Conservation (phyloP, 2,113 vertebrate genomes). For the Dromiciops gliroides region DNA sequence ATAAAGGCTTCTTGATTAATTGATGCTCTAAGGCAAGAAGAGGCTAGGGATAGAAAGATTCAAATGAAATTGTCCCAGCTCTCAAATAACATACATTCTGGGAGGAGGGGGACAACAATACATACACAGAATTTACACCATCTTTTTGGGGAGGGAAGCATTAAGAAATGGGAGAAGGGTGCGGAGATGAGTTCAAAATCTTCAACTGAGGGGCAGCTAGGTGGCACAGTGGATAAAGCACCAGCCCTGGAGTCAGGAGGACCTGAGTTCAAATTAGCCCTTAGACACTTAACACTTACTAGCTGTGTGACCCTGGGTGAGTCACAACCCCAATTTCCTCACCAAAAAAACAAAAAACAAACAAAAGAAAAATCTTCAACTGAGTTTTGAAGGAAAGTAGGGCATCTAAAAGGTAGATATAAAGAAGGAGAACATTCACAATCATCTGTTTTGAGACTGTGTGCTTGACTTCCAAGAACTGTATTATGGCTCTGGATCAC, state of each 20-base stretch:
- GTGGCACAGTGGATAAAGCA: too few relatives aligned
- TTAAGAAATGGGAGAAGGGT: not conserved
- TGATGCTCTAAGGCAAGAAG: not conserved
- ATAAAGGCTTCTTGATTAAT: not conserved
- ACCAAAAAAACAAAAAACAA: too few relatives aligned
- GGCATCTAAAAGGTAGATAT: not conserved
- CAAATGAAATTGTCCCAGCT: not conserved
- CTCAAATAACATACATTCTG: not conserved
- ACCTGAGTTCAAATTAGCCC: too few relatives aligned
- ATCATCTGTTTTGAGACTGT: not conserved
- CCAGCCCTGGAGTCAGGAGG: too few relatives aligned
- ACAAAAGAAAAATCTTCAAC: not conserved
- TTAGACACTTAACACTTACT: too few relatives aligned
- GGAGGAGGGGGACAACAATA: not conserved
- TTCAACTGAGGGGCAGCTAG: too few relatives aligned
- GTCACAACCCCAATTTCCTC: too few relatives aligned
- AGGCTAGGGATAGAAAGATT: not conserved
- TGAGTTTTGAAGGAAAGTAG: not conserved
- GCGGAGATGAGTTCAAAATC: too few relatives aligned
- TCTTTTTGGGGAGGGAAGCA: not conserved
- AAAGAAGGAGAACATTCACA: not conserved
- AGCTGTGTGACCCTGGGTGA: too few relatives aligned
- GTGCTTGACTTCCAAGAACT: not conserved
- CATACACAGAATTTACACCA: not conserved
- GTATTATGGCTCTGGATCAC: not conserved